Percentiles rank a stretch among this genome's conserved stretches.
These are phyloP conservation scores for Lasioglossum morio DNA, from an alignment of 2,888 invertebrate genomes.

Conservation along the genomic window DNA sequence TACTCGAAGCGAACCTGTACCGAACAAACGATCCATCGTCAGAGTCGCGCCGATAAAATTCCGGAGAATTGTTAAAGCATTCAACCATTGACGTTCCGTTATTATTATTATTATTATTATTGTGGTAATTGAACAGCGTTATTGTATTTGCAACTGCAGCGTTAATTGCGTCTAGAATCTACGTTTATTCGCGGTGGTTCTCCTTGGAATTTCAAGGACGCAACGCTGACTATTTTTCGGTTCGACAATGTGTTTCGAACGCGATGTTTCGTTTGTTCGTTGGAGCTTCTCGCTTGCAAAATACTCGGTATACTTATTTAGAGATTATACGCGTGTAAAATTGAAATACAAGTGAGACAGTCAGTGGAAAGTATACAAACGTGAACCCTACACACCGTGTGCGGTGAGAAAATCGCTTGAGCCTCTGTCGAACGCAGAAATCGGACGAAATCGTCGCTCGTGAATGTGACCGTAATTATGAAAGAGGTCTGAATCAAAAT, in stretches of 20 bases:
- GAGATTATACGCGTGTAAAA: background rate
- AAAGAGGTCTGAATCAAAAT: no score
- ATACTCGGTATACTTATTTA: background rate
- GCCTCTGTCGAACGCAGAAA: background rate
- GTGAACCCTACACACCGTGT: background rate
- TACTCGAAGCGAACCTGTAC: background rate
- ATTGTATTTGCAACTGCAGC: background rate
- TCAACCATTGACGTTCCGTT: background rate
- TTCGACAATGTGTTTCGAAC: background rate
- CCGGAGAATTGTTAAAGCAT: background rate
- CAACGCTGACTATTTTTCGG: background rate
- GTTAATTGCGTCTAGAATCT: background rate
- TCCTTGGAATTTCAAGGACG: background rate
- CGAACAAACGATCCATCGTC: background rate
- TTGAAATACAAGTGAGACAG: background rate
- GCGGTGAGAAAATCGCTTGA: background rate
- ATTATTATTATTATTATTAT: background rate
- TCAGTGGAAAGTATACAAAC: slow-evolving; percentile 13
- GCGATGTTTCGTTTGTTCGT: background rate
- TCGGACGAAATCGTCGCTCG: background rate
- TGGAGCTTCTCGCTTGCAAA: background rate
- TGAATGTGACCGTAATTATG: no score
- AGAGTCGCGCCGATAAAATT: no score
- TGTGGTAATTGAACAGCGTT: slow-evolving; percentile 1
- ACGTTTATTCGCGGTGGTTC: background rate